Evolutionary conservation across 2,797 vertebrate species (phyloP).

Genomic region (Neoniphon sammara): DNA sequence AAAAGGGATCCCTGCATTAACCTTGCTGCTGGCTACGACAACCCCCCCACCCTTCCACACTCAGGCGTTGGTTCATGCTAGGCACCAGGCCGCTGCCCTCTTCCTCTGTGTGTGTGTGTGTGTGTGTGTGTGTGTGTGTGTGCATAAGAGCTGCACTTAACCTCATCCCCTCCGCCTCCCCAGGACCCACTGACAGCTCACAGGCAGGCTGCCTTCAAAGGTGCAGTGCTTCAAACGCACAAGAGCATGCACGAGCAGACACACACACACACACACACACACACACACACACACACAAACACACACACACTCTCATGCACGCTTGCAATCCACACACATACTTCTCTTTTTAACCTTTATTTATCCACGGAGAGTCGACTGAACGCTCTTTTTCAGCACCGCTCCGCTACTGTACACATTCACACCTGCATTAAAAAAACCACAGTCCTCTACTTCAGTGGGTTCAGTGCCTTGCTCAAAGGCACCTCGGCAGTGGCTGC

Average conservation of each 20-base stretch:
- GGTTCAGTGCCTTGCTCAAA: neutral
- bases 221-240: slow-evolving; percentile 55
- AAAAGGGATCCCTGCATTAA: slow-evolving; percentile 69
- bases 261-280: slow-evolving; percentile 31
- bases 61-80: slow-evolving; percentile 50
- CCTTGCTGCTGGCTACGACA: slow-evolving; percentile 77
- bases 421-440: slow-evolving; percentile 12
- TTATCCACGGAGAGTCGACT: slow-evolving; percentile 60
- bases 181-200: slow-evolving; percentile 66
- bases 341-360: slow-evolving; percentile 58
- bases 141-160: slow-evolving; percentile 69
- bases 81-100: slow-evolving; percentile 49
- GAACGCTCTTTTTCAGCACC: slow-evolving; percentile 34
- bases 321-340: neutral
- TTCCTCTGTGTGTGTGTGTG: slow-evolving; percentile 34
- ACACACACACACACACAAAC: neutral
- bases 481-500: neutral
- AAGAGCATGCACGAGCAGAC: slow-evolving; percentile 19
- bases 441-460: neutral
- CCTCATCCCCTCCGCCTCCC: slow-evolving; percentile 46
- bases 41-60: slow-evolving; percentile 21
- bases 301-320: slow-evolving; percentile 6
- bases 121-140: slow-evolving; percentile 15
- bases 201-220: slow-evolving; percentile 71
- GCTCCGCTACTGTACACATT: neutral